These are phyloP conservation scores for Vesta saturnalis DNA, from an alignment of 2,888 invertebrate species.

Conservation along the genomic window DNA sequence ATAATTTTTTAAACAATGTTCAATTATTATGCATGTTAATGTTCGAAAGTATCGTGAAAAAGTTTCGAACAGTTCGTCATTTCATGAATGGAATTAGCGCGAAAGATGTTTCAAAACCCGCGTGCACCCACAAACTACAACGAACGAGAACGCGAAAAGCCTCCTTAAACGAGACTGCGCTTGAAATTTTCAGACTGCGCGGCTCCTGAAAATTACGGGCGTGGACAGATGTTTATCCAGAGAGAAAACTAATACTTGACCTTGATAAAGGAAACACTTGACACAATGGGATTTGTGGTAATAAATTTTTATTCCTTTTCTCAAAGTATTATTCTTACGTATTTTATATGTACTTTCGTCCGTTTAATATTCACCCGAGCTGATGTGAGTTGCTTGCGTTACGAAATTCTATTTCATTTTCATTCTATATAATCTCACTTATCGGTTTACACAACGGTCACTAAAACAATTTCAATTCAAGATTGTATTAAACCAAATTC, in stretches of 20 bases:
- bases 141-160: conserved; percentile 33
- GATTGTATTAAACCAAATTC: background rate
- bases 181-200: conserved; percentile 38
- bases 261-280: conserved; percentile 22
- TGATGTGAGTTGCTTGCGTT: too few species aligned
- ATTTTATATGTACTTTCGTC: too few species aligned
- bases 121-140: conserved; percentile 39
- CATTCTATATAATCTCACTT: background rate
- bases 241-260: conserved; percentile 25
- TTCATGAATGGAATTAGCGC: conserved; percentile 32
- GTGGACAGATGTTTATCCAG: conserved; percentile 36
- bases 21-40: background rate
- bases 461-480: background rate
- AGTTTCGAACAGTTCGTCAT: background rate
- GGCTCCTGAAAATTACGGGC: conserved; percentile 39
- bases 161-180: conserved; percentile 39
- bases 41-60: background rate
- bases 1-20: background rate
- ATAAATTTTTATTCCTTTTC: conserved; percentile 15
- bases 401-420: background rate
- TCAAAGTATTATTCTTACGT: too few species aligned
- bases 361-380: too few species aligned
- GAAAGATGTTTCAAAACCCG: conserved; percentile 33
- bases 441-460: conserved; percentile 1
- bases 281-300: background rate